Evolutionary conservation across 2,888 invertebrate species (phyloP), one percentile per base, ranked within the genome.

Genomic region (Theretra japonica): DNA sequence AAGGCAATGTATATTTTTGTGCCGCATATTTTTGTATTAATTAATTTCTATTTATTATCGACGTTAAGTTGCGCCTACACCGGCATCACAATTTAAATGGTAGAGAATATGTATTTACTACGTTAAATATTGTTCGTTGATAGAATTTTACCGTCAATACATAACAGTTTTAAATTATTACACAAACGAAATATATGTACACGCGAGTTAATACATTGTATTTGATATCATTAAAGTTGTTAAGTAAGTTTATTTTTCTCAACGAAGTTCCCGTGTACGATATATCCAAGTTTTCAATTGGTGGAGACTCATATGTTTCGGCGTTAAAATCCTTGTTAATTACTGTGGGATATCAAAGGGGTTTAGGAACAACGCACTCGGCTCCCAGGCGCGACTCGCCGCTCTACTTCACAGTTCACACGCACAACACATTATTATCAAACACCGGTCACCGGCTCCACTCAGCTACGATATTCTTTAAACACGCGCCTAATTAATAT

Each of bases 291-390:
- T 65, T 25, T 2, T 15, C 21, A 48, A 65, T 23, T 65, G 17
- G 41, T 65, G 4, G 11, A 17, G 15, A 58, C 25, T 25, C 58
- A 15, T 60, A 48, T 41, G 21, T 25, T 65, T 48, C 17, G 15
- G 15, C n/a, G 48, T 17, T 41, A 48, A 65, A 65, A 41, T 41
- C 21, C 33, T 3, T 33, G 5, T 62, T 41, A 5, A 23, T 65
- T 48, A 48, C 41, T 23, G 23, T 23, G 48, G n/a, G 48, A 65
- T 41, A 62, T 65, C 23, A 65, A 65, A 65, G 11, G 23, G 21
- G n/a, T n/a, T 60, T 33, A 33, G 17, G 33, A 30, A 60, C 30
- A 8, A 30, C 30, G 30, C 53, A 53, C 53, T n/a, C 15, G 5
- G 53, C 53, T 53, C n/a, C 4, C 41, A 41, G 41, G 11, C 11